Percentiles rank a stretch among this genome's conserved stretches.
These are phyloP conservation scores for Corynorhinus townsendii DNA, from an alignment of 2,113 vertebrate genomes.

Conservation along the genomic window DNA sequence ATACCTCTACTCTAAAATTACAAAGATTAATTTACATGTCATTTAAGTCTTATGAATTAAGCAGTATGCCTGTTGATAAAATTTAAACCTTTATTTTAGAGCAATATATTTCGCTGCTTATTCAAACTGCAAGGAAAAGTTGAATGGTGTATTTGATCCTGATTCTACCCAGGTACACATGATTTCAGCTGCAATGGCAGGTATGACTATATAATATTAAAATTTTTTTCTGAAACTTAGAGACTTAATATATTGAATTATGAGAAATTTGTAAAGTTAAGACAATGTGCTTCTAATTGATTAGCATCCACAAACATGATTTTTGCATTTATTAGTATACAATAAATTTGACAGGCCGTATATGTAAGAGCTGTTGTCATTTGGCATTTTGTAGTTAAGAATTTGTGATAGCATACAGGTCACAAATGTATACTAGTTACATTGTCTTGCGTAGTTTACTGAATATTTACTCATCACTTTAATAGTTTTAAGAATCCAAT, in stretches of 20 bases:
- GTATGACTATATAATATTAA: slow-evolving; percentile 84
- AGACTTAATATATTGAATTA: slow-evolving; percentile 22
- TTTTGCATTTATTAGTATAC: slow-evolving; percentile 28
- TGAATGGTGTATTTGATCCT: slow-evolving; percentile 90
- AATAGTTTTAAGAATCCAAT: slow-evolving; percentile 44
- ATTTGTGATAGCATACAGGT: slow-evolving; percentile 31
- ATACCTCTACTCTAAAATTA: slow-evolving; percentile 24
- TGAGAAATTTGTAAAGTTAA: slow-evolving; percentile 47
- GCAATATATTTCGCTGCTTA: slow-evolving; percentile 99
- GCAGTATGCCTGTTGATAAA: neutral
- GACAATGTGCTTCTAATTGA: slow-evolving; percentile 34
- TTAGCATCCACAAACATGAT: slow-evolving; percentile 15
- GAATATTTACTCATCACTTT: slow-evolving; percentile 43
- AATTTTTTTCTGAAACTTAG: slow-evolving; percentile 24
- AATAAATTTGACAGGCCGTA: neutral
- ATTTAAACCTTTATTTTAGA: slow-evolving; percentile 80
- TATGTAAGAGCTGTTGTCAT: neutral
- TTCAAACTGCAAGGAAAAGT: slow-evolving; percentile 94
- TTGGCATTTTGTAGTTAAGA: slow-evolving; percentile 34
- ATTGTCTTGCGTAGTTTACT: slow-evolving; percentile 26
- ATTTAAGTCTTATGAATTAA: slow-evolving; percentile 11
- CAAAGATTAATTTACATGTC: slow-evolving; percentile 10
- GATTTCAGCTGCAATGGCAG: slow-evolving; percentile 95
- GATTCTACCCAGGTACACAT: slow-evolving; percentile 97
- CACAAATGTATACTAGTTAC: neutral